A percentile compares a stretch with the other conserved stretches of the same genome.
These are phyloP conservation scores for Tautogolabrus adspersus DNA, from an alignment of 2,113 vertebrate species.

Conservation along the genomic window DNA sequence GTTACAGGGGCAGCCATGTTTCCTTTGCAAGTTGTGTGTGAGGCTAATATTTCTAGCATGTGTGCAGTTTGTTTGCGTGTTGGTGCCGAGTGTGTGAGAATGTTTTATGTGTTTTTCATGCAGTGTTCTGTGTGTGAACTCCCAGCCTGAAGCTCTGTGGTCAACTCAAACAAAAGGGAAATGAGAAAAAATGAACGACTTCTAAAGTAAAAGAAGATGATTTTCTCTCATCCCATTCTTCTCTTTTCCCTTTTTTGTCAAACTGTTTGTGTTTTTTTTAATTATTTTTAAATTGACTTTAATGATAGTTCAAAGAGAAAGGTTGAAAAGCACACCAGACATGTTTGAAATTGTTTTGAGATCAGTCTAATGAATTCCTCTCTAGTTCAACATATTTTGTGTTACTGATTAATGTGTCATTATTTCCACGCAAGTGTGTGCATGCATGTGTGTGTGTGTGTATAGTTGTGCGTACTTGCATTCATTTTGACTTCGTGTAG, in stretches of 20 bases:
- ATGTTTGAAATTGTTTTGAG: background rate
- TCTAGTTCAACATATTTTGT: background rate
- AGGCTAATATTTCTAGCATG: too few species aligned
- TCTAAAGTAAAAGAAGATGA: conserved; percentile 10
- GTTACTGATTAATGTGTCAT: background rate
- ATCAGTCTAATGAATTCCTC: background rate
- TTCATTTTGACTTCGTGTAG: too few species aligned
- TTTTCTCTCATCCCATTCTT: background rate
- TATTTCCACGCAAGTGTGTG: too few species aligned
- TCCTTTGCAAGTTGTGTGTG: too few species aligned
- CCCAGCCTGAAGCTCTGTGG: conserved; percentile 11
- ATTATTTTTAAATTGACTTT: background rate
- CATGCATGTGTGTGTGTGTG: too few species aligned
- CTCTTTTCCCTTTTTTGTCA: background rate
- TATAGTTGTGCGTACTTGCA: too few species aligned
- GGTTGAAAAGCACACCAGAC: background rate
- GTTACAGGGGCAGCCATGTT: background rate
- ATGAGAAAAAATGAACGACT: background rate
- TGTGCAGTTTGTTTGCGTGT: too few species aligned
- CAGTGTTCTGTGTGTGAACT: conserved; percentile 22
- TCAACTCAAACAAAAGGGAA: background rate
- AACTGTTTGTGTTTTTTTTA: background rate
- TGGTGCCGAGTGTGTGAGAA: too few species aligned
- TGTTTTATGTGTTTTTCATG: background rate
- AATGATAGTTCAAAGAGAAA: background rate